phyloP scores from a whole-genome alignment of 2,888 invertebrate species.

The Cheilosia vernalis region DNA sequence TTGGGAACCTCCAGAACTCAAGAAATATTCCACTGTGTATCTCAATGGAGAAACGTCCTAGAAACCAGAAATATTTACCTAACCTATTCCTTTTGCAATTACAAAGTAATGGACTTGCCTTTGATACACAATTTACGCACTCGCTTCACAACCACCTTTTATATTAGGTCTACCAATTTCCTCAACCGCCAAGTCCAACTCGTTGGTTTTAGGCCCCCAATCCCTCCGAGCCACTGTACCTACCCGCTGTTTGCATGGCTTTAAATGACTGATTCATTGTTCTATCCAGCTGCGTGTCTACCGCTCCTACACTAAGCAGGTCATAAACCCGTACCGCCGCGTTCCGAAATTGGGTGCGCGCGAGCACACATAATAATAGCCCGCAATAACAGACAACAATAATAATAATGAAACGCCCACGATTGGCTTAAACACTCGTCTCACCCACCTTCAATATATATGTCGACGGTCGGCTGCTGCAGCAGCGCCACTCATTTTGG shows the following conservation, averaged over 20 bases:
- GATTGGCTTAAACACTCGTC: slow-evolving; percentile 55
- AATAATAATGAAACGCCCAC: slow-evolving; percentile 73
- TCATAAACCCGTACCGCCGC: slow-evolving; percentile 64
- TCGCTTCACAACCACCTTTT: too few relatives aligned
- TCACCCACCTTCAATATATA: slow-evolving; percentile 53
- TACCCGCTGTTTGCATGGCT: slow-evolving; percentile 55
- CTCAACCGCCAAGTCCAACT: slow-evolving; percentile 2
- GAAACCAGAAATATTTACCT: too few relatives aligned
- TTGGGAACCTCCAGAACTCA: too few relatives aligned
- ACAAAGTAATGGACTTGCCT: too few relatives aligned
- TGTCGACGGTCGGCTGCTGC: slow-evolving; percentile 40
- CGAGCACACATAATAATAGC: slow-evolving; percentile 69
- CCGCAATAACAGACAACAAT: slow-evolving; percentile 71
- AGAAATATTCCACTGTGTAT: too few relatives aligned
- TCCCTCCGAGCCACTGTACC: slow-evolving; percentile 18
- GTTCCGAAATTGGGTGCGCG: slow-evolving; percentile 72
- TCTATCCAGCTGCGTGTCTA: slow-evolving; percentile 73
- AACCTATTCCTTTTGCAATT: too few relatives aligned
- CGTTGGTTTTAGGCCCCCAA: neutral
- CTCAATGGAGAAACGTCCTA: too few relatives aligned
- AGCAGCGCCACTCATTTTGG: slow-evolving; percentile 50
- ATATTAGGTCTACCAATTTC: too few relatives aligned
- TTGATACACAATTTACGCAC: too few relatives aligned
- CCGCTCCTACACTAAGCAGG: slow-evolving; percentile 72
- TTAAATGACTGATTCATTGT: slow-evolving; percentile 71